Percentiles rank a stretch among this genome's conserved stretches.
Conservation (phyloP, 2,113 vertebrate genomes). For the Falco punctatus region DNA sequence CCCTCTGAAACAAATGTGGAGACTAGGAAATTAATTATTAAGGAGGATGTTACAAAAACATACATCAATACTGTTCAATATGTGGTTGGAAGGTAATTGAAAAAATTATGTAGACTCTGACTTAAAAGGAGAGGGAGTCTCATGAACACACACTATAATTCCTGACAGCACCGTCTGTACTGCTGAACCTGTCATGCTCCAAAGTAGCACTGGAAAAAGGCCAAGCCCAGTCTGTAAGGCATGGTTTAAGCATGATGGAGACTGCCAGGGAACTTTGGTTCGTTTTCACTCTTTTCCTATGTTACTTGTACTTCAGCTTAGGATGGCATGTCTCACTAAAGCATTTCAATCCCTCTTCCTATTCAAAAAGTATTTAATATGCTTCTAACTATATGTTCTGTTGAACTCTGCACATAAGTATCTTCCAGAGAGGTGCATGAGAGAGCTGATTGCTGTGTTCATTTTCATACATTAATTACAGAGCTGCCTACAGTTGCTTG, state of each 20-base stretch:
- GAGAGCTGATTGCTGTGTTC: neutral
- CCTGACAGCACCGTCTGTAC: neutral
- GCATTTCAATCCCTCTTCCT: neutral
- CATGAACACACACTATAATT: conserved; percentile 7
- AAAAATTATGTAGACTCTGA: conserved; percentile 51
- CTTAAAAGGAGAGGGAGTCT: conserved; percentile 56
- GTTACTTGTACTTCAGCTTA: neutral
- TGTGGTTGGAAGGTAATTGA: conserved; percentile 63
- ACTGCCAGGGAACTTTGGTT: neutral
- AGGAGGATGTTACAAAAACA: conserved; percentile 59
- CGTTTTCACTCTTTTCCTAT: neutral
- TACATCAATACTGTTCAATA: conserved; percentile 57
- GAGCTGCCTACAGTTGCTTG: neutral
- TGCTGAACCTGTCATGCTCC: neutral
- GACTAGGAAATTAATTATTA: conserved; percentile 63
- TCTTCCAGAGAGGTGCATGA: neutral
- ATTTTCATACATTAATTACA: neutral
- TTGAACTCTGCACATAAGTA: neutral
- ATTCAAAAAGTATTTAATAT: neutral
- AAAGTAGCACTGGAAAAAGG: neutral
- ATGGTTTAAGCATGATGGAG: neutral
- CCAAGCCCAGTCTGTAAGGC: neutral
- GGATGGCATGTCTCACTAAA: neutral
- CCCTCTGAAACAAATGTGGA: conserved; percentile 24
- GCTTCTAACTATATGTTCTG: neutral